Percentiles rank a stretch among this genome's conserved stretches.
phyloP scores from a whole-genome alignment of 30 jellyfish, hydroid and myxozoan genomes.

The Mastigias papua region DNA sequence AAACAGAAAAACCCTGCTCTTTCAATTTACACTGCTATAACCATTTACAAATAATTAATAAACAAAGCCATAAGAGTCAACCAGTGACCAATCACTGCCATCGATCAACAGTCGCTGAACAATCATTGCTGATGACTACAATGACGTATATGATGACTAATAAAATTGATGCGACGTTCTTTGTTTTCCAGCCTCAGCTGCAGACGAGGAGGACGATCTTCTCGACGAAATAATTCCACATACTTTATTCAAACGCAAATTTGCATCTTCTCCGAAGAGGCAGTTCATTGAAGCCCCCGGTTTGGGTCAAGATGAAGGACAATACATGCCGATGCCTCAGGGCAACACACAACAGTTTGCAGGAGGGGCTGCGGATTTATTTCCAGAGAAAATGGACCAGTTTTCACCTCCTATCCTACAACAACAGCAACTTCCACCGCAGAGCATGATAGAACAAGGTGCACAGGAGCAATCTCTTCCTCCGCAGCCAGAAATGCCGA shows the following conservation, averaged over 20 bases:
- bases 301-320: conserved; percentile 29
- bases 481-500: conserved; percentile 35
- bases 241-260: conserved; percentile 50
- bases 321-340: conserved; percentile 34
- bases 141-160: not conserved
- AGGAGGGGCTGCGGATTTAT: conserved; percentile 28
- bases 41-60: no score
- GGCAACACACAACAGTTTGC: conserved; percentile 48
- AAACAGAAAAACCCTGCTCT: no score
- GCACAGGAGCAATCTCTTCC: conserved; percentile 1
- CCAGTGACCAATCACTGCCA: no score
- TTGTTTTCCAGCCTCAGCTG: not conserved
- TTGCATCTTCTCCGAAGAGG: conserved; percentile 47
- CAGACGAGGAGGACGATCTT: conserved; percentile 81
- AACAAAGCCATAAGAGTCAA: no score
- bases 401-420: conserved; percentile 16
- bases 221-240: conserved; percentile 76
- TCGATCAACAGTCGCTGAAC: no score
- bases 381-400: conserved; percentile 22
- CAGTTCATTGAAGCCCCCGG: conserved; percentile 51
- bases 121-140: not conserved
- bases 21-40: no score
- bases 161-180: not conserved
- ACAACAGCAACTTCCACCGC: not conserved
- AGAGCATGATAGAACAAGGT: conserved; percentile 1